phyloP scores from a whole-genome alignment of 2,113 vertebrate species.

The Xenus cinereus region DNA sequence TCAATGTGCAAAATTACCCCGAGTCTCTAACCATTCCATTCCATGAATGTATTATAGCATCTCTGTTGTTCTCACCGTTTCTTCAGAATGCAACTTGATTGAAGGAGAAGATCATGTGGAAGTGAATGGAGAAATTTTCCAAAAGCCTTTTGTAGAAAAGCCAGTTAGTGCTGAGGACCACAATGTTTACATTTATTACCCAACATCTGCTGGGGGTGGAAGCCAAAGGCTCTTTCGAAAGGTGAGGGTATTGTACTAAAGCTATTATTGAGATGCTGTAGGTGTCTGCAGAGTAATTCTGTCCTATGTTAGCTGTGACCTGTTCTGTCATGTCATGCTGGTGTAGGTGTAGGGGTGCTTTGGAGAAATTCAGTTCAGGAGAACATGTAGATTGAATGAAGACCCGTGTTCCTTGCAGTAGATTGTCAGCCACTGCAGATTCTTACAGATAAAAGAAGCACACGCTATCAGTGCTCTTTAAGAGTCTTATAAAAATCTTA shows the following conservation, averaged over 20 bases:
- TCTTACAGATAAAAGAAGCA: not conserved
- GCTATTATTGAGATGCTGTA: not conserved
- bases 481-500: not conserved
- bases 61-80: not conserved
- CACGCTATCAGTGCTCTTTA: not conserved
- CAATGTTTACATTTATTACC: conserved; percentile 93
- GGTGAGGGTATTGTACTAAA: conserved; percentile 60
- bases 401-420: not conserved
- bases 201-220: conserved; percentile 88
- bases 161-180: conserved; percentile 92
- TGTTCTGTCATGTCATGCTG: not conserved
- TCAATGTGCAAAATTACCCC: not conserved
- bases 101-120: conserved; percentile 93
- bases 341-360: not conserved
- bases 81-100: conserved; percentile 85
- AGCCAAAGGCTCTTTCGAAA: conserved; percentile 91
- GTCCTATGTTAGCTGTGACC: not conserved
- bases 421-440: not conserved
- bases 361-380: not conserved
- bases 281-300: not conserved
- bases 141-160: conserved; percentile 91
- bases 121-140: conserved; percentile 90
- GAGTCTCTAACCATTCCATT: not conserved
- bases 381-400: not conserved
- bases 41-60: not conserved